A percentile compares a stretch with the other conserved stretches of the same genome.
Evolutionary conservation across 2,797 vertebrate genomes (phyloP).

Genomic region (Novumbra hubbsi): DNA sequence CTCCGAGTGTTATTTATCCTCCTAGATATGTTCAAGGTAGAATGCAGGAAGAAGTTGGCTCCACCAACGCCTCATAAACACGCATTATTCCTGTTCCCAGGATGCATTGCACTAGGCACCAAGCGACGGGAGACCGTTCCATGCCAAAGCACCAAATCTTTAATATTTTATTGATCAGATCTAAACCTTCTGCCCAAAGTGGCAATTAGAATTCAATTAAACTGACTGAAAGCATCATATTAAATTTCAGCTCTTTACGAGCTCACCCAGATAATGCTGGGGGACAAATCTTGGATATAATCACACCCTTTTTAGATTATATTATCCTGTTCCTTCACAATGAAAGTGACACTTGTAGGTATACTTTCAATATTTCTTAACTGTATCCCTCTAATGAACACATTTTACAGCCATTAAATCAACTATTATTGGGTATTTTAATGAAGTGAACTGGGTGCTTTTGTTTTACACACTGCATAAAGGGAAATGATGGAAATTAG

Average conservation of each 20-base stretch:
- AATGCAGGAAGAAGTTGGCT: constrained; percentile 72
- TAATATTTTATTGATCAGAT: constrained; percentile 99
- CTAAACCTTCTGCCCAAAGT: constrained; percentile 99
- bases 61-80: constrained; percentile 78
- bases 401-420: constrained; percentile 99
- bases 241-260: constrained; percentile 99
- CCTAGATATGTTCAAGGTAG: constrained; percentile 71
- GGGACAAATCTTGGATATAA: constrained; percentile 99
- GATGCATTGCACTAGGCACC: constrained; percentile 45
- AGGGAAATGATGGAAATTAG: constrained; percentile 83
- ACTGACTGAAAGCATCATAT: constrained; percentile 99
- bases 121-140: constrained; percentile 75
- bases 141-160: constrained; percentile 91
- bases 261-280: constrained; percentile 98
- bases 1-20: constrained; percentile 87
- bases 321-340: constrained; percentile 97
- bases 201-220: constrained; percentile 99
- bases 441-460: constrained; percentile 90
- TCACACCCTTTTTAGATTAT: constrained; percentile 99
- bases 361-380: constrained; percentile 99
- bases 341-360: constrained; percentile 99
- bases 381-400: constrained; percentile 99
- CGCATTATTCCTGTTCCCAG: constrained; percentile 65
- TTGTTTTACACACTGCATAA: constrained; percentile 87
- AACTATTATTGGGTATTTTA: constrained; percentile 97